These are phyloP conservation scores for Drosophila truncata DNA, from an alignment of 1,140 invertebrate species.

Conservation along the genomic window DNA sequence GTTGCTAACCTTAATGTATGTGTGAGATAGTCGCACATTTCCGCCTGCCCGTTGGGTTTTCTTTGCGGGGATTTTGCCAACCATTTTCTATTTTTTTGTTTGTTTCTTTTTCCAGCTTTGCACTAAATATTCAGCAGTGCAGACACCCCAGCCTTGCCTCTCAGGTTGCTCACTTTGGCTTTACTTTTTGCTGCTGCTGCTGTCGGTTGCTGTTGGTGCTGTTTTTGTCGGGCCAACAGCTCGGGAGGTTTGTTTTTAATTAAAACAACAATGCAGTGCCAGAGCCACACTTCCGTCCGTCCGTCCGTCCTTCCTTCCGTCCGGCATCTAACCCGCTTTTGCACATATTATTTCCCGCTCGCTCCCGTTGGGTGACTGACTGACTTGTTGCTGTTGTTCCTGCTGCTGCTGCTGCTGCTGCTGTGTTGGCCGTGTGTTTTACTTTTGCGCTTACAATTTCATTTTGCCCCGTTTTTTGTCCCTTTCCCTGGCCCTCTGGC, in stretches of 20 bases:
- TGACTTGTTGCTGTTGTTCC: constrained; percentile 54
- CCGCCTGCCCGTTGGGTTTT: constrained; percentile 27
- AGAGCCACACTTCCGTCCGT: constrained; percentile 55
- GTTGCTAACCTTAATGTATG: background rate
- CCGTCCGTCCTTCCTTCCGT: constrained; percentile 24
- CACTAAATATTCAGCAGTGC: constrained; percentile 77
- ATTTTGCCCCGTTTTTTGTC: constrained; percentile 53
- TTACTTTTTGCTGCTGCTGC: constrained; percentile 24
- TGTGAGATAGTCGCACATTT: constrained; percentile 49
- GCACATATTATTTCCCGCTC: constrained; percentile 60
- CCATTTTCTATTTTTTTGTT: constrained; percentile 20
- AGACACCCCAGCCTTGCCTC: constrained; percentile 9
- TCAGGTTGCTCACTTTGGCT: constrained; percentile 65
- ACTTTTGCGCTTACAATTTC: constrained; percentile 78
- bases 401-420: constrained; percentile 29
- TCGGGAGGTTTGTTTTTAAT: constrained; percentile 77
- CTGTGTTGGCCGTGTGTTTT: constrained; percentile 46
- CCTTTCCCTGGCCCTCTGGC: constrained; percentile 2
- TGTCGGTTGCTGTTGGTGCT: background rate
- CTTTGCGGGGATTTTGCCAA: constrained; percentile 42
- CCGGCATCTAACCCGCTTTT: constrained; percentile 28
- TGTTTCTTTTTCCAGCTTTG: constrained; percentile 32
- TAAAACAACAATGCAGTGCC: constrained; percentile 78
- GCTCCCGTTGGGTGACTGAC: constrained; percentile 48
- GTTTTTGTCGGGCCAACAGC: constrained; percentile 53